Base-by-base conservation (phyloP, 2,888 invertebrate species). In the Malthinus seriepunctatus region DNA sequence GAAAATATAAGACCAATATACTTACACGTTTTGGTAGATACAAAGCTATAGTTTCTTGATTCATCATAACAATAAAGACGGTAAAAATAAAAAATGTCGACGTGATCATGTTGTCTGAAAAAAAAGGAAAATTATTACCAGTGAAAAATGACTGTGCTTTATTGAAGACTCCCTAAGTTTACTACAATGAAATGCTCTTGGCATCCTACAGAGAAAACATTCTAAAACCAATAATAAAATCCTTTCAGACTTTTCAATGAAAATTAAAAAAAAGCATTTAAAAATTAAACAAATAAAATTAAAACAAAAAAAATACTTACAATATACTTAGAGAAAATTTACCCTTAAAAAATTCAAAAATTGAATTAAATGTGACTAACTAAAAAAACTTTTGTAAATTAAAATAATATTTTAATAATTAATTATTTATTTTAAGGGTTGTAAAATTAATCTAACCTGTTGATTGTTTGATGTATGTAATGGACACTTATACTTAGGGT, bases 141-240 rank as follows among this genome's bases (percentile, higher is more conserved):
- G 67, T 72, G 73, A 74, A 73, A 73, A 74, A 75, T 73, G 72
- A 69, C 65, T 68, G 62, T 67, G 69, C 68, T 69, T 71, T 73
- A 72, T 71, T 69, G 71, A 65, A 65, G 63, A 66, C 69, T 71
- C 69, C 72, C 70, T 67, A 64, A 59, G 60, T 49, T 42, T 60
- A 57, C 65, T 73, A 77, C 76, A 76, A 72, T 73, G 74, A 74
- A 77, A 77, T 67, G 70, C 76, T 74, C 71, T 77, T 69, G 63
- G 68, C 72, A 66, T 68, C 74, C 73, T 68, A 71, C 74, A 64
- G 73, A 55, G 74, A 59, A 38, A 35, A 55, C 39, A 52, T 42
- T 48, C 32, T 9, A 34, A 44, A 10, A 47, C 42, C 42, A 57
- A 57, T 23, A 42, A 42, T 15, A 42, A 42, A 42, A 42, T 42